Evolutionary conservation across 2,113 vertebrate genomes (phyloP), one percentile per base, ranked within the genome.

Genomic region (Halcyon malimbica): DNA sequence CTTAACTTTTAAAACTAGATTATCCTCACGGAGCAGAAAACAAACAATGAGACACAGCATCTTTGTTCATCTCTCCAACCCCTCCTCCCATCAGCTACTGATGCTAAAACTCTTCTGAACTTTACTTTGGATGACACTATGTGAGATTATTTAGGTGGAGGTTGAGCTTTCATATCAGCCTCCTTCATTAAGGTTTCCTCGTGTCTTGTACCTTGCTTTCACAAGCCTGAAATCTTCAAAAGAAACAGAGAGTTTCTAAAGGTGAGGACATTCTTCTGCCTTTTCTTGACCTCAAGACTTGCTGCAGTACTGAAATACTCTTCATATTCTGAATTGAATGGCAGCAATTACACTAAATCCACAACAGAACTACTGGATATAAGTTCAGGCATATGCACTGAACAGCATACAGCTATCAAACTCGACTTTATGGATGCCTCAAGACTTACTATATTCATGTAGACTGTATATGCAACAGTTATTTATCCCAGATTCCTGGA

Each of bases 11-110:
- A 60, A 79, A 80, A 64, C 3, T 25, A 11, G 11, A 50, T 69
- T 83, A 15, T 35, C 31, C n/a, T 80, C 33, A 53, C 4, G 41
- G 13, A 85, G 20, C 8, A 59, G 37, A 18, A 79, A 71, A 63
- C 7, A 41, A 74, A 20, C 9, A 3, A 25, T 41, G n/a, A 82
- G 41, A 54, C 2, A 7, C 0, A 1, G 7, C 16, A 53, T 12
- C 57, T 65, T 41, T 81, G 8, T 25, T 81, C 41, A 62, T 39
- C 31, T 60, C 26, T 82, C 37, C 53, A 64, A 4, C 23, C n/a
- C 21, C 51, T 92, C 29, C 5, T 84, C 60, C 19, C 39, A 33
- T 23, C 37, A 59, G 20, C 16, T 84, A 28, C 29, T 33, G n/a
- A 31, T 65, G 41, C 10, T 57, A 59, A 67, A 88, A 48, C 24